Conservation (phyloP, 2,797 vertebrate species). For the Fundulus diaphanus region DNA sequence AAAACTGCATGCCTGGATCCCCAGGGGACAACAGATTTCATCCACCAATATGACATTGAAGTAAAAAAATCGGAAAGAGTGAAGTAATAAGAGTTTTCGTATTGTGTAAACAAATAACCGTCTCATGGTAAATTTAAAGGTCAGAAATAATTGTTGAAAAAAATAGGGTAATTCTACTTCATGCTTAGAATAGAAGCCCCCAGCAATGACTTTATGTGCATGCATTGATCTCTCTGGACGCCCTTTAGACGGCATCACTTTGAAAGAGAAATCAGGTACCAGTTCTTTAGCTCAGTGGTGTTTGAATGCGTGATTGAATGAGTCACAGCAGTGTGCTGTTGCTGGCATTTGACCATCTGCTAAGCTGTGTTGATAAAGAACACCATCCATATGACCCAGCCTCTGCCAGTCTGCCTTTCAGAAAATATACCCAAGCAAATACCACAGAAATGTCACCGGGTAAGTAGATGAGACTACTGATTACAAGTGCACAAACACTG, state of each 20-base stretch:
- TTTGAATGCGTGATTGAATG: not conserved
- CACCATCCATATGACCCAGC: conserved; percentile 19
- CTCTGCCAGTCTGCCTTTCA: conserved; percentile 17
- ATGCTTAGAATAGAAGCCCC: not conserved
- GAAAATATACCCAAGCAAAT: conserved; percentile 53
- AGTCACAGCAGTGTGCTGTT: conserved; percentile 10
- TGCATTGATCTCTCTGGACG: not conserved
- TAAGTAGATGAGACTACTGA: conserved; percentile 10
- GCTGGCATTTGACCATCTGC: conserved; percentile 33
- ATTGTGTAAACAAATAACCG: not conserved
- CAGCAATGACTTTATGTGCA: not conserved
- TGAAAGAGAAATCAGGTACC: conserved; percentile 4
- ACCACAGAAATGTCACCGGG: conserved; percentile 51
- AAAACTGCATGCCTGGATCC: not conserved
- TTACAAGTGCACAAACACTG: not conserved
- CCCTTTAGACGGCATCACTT: not conserved
- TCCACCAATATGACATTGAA: not conserved
- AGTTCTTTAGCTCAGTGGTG: not conserved
- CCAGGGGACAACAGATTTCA: not conserved
- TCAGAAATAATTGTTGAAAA: not conserved
- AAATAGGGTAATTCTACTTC: not conserved
- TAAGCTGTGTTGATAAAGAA: conserved; percentile 30
- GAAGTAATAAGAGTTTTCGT: not conserved
- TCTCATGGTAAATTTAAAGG: not conserved
- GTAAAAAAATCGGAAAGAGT: not conserved